A percentile compares a stretch with the other conserved stretches of the same genome.
These are phyloP conservation scores for Megaceryle alcyon DNA, from an alignment of 2,797 vertebrate genomes.

Conservation along the genomic window DNA sequence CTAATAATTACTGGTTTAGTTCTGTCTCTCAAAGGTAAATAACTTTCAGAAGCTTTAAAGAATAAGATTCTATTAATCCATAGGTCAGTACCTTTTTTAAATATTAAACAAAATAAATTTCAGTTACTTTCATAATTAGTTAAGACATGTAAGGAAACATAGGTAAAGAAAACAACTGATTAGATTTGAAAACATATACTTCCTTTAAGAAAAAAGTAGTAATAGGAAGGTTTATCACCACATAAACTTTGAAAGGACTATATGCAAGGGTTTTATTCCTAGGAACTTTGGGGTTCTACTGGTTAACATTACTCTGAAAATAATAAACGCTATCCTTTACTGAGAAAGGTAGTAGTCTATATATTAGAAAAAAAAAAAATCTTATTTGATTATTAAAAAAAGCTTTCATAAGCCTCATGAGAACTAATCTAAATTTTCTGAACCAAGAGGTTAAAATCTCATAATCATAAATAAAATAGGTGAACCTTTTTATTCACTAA, in stretches of 20 bases:
- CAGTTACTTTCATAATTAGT: not conserved
- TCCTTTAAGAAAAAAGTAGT: not conserved
- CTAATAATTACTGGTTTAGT: slow-evolving; percentile 21
- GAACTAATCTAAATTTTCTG: not conserved
- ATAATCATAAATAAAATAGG: not conserved
- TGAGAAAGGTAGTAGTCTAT: not conserved
- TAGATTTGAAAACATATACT: not conserved
- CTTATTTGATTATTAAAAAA: not conserved
- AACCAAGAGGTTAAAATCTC: not conserved
- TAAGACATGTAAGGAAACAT: not conserved
- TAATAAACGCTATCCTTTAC: not conserved
- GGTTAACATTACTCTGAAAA: not conserved
- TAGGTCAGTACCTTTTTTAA: not conserved
- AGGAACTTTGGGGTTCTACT: not conserved
- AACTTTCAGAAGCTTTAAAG: not conserved
- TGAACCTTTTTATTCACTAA: not conserved
- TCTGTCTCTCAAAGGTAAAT: not conserved
- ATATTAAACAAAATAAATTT: not conserved
- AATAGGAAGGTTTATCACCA: not conserved
- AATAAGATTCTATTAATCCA: not conserved
- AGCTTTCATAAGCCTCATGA: not conserved
- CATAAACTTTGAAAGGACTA: not conserved
- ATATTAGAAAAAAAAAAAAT: no score
- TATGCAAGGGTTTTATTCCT: not conserved
- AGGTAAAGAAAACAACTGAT: not conserved